Conservation (phyloP, 2,888 invertebrate genomes). For the Monochamus alternatus region DNA sequence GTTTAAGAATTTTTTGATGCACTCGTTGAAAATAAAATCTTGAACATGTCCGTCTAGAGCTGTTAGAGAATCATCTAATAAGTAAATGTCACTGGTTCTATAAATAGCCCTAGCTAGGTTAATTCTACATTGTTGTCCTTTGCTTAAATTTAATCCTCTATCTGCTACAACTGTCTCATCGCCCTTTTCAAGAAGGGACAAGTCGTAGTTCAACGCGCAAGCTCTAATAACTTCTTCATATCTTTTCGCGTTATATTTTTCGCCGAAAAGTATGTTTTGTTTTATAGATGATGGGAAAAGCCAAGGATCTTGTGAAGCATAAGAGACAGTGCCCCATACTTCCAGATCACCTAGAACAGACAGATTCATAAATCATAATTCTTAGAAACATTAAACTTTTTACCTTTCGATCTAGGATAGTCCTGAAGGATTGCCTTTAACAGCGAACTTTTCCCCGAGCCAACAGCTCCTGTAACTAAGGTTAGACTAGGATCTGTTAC, state of each 20-base stretch:
- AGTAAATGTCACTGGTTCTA: constrained; percentile 81
- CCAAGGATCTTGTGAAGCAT: constrained; percentile 78
- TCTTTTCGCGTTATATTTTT: constrained; percentile 73
- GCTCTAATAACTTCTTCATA: constrained; percentile 76
- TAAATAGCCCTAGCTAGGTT: constrained; percentile 84
- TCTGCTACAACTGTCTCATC: constrained; percentile 86
- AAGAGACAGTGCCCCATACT: constrained; percentile 72
- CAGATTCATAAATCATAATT: not conserved
- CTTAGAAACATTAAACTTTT: not conserved
- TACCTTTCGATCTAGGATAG: constrained; percentile 65
- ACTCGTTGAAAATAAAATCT: constrained; percentile 56
- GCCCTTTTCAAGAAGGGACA: constrained; percentile 81
- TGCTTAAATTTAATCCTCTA: constrained; percentile 83
- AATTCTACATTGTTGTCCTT: constrained; percentile 86
- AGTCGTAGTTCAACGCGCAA: constrained; percentile 79
- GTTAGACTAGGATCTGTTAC: constrained; percentile 68
- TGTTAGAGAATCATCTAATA: constrained; percentile 74
- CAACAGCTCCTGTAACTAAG: constrained; percentile 78
- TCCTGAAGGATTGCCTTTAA: constrained; percentile 69
- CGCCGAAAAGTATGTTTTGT: constrained; percentile 85
- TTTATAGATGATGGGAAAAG: constrained; percentile 75
- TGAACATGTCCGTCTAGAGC: constrained; percentile 58
- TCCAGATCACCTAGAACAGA: constrained; percentile 41
- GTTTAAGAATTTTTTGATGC: constrained; percentile 57
- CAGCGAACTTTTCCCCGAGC: constrained; percentile 75